Base-by-base conservation (phyloP, 1,140 invertebrate species). In the Galleria mellonella region DNA sequence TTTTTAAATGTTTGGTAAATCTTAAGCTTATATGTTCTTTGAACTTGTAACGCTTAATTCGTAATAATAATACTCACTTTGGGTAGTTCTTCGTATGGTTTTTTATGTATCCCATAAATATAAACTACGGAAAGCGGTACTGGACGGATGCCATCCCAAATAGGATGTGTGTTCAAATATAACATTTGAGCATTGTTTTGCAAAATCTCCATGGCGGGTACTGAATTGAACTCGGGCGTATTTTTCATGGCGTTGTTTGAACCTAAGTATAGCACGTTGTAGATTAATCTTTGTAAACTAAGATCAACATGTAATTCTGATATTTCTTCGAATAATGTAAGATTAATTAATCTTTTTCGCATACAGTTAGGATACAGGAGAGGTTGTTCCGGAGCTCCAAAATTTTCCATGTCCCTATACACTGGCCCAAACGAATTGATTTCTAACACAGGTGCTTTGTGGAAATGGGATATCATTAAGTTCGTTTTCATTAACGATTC, bases 71-170 rank as follows among this genome's bases (percentile, higher is more conserved):
- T 23, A 23, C 17, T 51, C 52, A 63, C 60, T 23, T 87, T 76
- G 17, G 89, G 47, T 1, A 79, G 55, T 46, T 70, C 64, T 0
- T 52, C 37, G 12, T 65, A 11, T 17, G 57, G 40, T 62, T 65
- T 70, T 15, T 68, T 63, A 58, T 87, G 84, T 35, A 81, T 62
- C 28, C 83, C 79, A 29, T 77, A 85, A 47, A 89, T 56, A 52
- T 90, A 88, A 23, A 91, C 66, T 13, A 90, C 73, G 55, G 82
- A 87, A 2, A 88, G 87, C 0, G 87, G 47, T n/a, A 84, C 69
- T 0, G 89, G 87, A 5, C 77, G 66, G 0, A 85, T 72, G 9
- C 76, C 72, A 40, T 87, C 86, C 1, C 90, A 43, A 0, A 86
- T 83, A 15, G 86, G 71, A 51, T 90, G 87, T 5, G 72, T 83